Base-by-base conservation (phyloP, 2,113 vertebrate species). In the Hyperopisus bebe region DNA sequence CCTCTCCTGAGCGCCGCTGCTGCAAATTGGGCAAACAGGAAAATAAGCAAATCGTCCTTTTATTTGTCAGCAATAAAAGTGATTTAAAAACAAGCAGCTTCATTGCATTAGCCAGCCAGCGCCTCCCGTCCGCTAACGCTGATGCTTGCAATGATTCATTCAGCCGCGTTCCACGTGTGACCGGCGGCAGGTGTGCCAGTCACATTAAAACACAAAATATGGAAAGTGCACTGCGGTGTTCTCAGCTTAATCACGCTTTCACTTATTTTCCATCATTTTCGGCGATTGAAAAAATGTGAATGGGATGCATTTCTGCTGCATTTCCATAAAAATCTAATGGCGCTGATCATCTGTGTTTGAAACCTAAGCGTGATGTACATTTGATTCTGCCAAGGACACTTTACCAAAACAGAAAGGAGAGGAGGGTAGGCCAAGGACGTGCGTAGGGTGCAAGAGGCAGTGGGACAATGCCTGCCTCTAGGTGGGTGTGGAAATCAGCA, bases 21-120 rank as follows among this genome's bases (percentile, higher is more conserved):
- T 90, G 87, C 89, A 88, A 88, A 91, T 90, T 46, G 86, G 88
- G 91, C 89, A 91, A 92, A 92, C 87, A 90, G 88, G 90, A 89
- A 91, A 88, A 88, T 91, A 89, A 88, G 53, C 47, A 84, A 80
- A 91, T 90, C 90, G 44, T 82, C 82, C 39, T 86, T 90, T 89
- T 86, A 90, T 89, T 90, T 83, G 27, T 88, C 90, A 83, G 55
- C 90, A 91, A 87, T 92, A 91, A 91, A 66, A 89, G 77, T 77
- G 62, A 91, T 91, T 86, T 88, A 86, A 88, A 89, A 87, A 53
- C 47, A 77, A 91, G 74, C 66, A 66, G 86, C 31, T 87, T 62
- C 7, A 88, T 89, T 84, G 21, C 82, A 47, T 84, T 46, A 84
- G 47, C 86, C n/a, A 66, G 80, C 31, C 74, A 70, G 48, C 42